Percentiles rank a stretch among this genome's conserved stretches.
Evolutionary conservation across 2,113 vertebrate genomes (phyloP).

Genomic region (Chlorodrepanis virens): DNA sequence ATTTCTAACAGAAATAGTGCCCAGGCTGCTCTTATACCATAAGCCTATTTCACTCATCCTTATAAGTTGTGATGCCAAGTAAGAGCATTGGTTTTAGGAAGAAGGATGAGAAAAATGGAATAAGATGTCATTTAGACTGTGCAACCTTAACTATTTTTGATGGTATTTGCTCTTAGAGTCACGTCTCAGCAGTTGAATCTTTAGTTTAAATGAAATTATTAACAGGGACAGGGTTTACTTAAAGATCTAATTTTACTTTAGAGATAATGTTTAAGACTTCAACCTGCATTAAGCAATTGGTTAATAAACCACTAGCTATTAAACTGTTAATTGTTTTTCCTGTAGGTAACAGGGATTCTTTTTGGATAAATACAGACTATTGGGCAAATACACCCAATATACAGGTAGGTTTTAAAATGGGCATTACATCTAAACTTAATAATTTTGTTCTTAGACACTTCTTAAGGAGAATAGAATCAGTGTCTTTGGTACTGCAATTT

Average conservation of each 20-base stretch:
- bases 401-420: not conserved
- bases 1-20: slow-evolving; percentile 14
- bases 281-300: not conserved
- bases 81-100: slow-evolving; percentile 9
- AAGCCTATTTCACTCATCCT: slow-evolving; percentile 16
- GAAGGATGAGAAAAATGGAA: not conserved
- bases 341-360: not conserved
- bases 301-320: not conserved
- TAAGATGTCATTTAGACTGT: not conserved
- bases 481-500: not conserved
- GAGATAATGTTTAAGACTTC: not conserved
- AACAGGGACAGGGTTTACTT: not conserved
- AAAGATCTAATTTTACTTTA: not conserved
- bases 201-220: not conserved
- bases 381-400: not conserved
- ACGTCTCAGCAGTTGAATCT: not conserved
- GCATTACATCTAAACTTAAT: not conserved
- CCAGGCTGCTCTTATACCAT: not conserved
- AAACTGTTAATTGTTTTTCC: not conserved
- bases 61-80: not conserved
- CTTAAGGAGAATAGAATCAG: not conserved
- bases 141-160: not conserved
- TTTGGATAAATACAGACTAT: not conserved
- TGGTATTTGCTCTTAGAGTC: not conserved
- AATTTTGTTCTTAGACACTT: not conserved